A percentile compares a stretch with the other conserved stretches of the same genome.
Conservation (phyloP, 2,888 invertebrate species). For the Phortica magna region DNA sequence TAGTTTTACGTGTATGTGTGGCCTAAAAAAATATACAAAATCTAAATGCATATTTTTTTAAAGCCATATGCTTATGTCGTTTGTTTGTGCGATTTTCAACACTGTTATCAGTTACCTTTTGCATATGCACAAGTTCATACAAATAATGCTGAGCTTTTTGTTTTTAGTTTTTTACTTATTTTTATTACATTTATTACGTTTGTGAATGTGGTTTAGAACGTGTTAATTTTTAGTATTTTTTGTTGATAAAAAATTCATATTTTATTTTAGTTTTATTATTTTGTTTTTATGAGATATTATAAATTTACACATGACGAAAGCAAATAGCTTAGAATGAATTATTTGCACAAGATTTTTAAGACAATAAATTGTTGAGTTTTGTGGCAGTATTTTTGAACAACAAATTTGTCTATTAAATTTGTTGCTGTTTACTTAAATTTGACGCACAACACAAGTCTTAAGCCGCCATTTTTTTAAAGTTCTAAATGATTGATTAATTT, state of each 20-base stretch:
- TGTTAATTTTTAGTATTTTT: constrained; percentile 5
- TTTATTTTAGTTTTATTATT: background rate
- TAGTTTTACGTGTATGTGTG: background rate
- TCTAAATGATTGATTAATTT: no score
- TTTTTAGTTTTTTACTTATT: background rate
- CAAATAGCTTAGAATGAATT: background rate
- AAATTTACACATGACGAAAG: background rate
- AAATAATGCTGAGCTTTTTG: constrained; percentile 1
- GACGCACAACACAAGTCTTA: no score
- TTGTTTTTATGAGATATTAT: background rate
- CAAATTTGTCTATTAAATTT: no score
- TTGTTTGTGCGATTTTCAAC: background rate
- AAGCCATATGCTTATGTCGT: background rate
- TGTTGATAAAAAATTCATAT: background rate
- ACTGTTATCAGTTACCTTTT: constrained; percentile 1
- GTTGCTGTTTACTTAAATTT: no score
- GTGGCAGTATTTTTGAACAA: no score
- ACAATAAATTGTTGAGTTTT: no score
- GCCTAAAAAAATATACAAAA: constrained; percentile 6
- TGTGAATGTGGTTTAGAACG: background rate
- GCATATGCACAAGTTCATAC: background rate
- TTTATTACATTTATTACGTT: no score
- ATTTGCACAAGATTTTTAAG: no score
- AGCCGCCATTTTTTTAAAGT: no score
- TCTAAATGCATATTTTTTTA: background rate